Evolutionary conservation across 2,888 invertebrate species (phyloP).

Genomic region (Aphidoletes aphidimyza): DNA sequence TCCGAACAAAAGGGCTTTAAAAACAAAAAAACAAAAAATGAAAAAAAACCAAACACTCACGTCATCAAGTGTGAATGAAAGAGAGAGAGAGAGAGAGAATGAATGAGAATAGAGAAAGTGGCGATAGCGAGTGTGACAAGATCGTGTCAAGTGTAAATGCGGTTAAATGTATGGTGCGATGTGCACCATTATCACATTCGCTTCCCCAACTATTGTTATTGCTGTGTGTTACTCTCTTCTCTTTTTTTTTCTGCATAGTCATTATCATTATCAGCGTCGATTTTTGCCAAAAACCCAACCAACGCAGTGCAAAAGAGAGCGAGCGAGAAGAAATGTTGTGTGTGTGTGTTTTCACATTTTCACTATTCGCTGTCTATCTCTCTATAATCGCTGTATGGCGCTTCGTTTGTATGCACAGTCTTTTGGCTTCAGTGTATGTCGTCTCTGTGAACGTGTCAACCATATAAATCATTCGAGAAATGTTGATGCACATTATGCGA

Average conservation of each 20-base stretch:
- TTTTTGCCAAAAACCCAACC: not conserved
- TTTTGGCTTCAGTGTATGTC: not conserved
- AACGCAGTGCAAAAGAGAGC: no score
- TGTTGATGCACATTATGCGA: constrained; percentile 26
- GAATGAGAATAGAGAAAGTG: no score
- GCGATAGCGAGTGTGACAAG: no score
- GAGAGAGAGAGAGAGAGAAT: no score
- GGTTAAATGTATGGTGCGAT: constrained; percentile 15
- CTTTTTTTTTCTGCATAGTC: not conserved
- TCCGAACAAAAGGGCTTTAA: not conserved
- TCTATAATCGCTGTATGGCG: not conserved
- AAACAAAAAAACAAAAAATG: no score
- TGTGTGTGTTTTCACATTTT: no score
- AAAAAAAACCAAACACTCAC: no score
- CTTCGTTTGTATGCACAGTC: not conserved
- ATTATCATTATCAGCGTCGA: constrained; percentile 14
- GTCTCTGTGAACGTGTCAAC: constrained; percentile 15
- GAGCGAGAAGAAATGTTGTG: no score
- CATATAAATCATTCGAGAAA: constrained; percentile 7
- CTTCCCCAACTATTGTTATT: not conserved
- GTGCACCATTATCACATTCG: constrained; percentile 8
- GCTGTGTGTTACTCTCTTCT: not conserved
- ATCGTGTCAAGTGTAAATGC: constrained; percentile 6
- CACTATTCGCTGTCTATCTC: no score
- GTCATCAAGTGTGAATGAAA: no score